Conservation (phyloP, 2,797 vertebrate genomes). For the Pseudocheirus occidentalis region DNA sequence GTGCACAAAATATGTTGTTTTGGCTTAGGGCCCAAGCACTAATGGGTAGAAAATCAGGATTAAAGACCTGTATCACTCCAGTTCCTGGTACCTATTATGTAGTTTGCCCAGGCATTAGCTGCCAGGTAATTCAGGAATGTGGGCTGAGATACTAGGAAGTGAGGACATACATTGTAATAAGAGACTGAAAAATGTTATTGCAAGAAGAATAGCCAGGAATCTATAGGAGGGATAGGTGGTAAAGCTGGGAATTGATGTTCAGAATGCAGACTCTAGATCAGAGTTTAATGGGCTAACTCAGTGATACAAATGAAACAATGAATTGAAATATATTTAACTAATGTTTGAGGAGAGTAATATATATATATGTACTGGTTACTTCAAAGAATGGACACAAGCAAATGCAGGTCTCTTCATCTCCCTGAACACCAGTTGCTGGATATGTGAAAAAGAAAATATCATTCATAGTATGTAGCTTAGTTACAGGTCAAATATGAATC, state of each 20-base stretch:
- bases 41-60: neutral
- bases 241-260: neutral
- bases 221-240: neutral
- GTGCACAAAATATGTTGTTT: neutral
- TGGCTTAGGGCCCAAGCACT: neutral
- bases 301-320: neutral
- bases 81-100: neutral
- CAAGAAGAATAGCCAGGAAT: neutral
- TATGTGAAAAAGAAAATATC: neutral
- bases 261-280: neutral
- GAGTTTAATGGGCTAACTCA: neutral
- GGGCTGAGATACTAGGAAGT: neutral
- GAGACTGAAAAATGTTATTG: neutral
- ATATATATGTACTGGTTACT: neutral
- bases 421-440: neutral
- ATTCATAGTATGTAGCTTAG: neutral
- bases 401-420: neutral
- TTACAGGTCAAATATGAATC: neutral
- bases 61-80: neutral
- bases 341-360: neutral
- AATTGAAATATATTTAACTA: neutral
- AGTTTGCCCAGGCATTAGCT: neutral
- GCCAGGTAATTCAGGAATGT: neutral
- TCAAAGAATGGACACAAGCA: neutral
- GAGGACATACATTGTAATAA: neutral